Conservation (phyloP, 2,113 vertebrate species). For the Mohoua ochrocephala region DNA sequence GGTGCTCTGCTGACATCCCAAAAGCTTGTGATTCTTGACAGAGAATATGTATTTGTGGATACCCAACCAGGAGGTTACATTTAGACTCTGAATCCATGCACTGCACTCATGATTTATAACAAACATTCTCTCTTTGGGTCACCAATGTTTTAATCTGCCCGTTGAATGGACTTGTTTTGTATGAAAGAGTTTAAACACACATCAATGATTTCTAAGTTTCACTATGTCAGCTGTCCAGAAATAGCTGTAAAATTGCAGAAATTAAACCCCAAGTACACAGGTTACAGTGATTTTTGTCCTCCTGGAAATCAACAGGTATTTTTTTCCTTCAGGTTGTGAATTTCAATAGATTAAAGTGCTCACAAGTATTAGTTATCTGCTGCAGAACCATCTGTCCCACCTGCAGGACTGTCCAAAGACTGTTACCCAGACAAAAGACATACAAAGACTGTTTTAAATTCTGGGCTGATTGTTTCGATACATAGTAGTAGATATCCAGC, state of each 20-base stretch:
- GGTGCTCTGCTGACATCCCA: background rate
- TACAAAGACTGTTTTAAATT: background rate
- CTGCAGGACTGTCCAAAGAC: background rate
- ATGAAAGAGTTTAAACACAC: background rate
- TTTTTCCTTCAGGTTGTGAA: background rate
- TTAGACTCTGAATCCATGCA: background rate
- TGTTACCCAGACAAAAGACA: background rate
- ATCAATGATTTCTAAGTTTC: background rate
- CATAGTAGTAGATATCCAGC: background rate
- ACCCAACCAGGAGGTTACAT: background rate
- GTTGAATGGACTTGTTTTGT: background rate
- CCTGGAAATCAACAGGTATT: background rate
- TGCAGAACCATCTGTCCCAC: background rate
- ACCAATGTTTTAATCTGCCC: background rate
- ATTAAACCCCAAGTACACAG: background rate
- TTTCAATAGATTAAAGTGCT: background rate
- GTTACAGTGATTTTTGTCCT: background rate
- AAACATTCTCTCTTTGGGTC: background rate
- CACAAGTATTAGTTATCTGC: background rate
- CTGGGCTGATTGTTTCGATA: background rate
- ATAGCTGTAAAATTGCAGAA: background rate
- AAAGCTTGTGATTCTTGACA: background rate
- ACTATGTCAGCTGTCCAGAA: background rate
- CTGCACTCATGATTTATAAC: slow-evolving; percentile 18
- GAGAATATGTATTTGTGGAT: background rate